A percentile compares a stretch with the other conserved stretches of the same genome.
These are phyloP conservation scores for Halcyon malimbica DNA, from an alignment of 2,113 vertebrate genomes.

Conservation along the genomic window DNA sequence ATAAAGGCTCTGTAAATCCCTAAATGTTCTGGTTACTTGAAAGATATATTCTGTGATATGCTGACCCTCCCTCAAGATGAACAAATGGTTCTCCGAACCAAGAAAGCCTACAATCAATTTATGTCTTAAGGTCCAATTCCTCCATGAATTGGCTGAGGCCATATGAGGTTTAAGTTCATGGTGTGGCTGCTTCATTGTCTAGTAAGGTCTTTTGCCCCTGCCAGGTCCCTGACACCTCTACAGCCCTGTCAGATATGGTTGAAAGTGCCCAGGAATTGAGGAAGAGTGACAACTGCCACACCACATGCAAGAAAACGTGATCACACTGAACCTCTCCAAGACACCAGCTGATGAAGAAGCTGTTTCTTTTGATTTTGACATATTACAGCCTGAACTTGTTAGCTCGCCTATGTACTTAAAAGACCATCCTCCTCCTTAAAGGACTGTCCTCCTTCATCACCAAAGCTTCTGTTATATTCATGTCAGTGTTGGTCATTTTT, in stretches of 20 bases:
- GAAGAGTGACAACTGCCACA: not conserved
- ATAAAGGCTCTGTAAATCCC: not conserved
- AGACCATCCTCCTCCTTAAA: not conserved
- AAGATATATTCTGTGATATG: not conserved
- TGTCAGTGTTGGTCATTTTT: not conserved
- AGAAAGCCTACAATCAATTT: not conserved
- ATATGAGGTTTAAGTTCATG: not conserved
- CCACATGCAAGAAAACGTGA: accelerated
- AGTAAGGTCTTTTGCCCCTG: not conserved
- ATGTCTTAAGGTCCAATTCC: not conserved
- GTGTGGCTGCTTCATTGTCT: not conserved
- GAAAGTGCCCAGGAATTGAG: not conserved
- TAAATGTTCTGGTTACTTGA: not conserved
- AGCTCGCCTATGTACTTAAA: not conserved
- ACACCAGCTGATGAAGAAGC: not conserved
- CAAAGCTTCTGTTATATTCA: not conserved
- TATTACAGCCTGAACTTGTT: not conserved
- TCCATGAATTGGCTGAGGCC: not conserved
- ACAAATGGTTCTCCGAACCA: not conserved
- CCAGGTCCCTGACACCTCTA: not conserved
- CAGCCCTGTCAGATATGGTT: not conserved
- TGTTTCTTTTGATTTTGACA: not conserved
- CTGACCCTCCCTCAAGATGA: not conserved
- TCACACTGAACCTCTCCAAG: not conserved
- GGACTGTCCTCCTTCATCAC: not conserved